These are phyloP conservation scores for Elaphurus davidianus DNA, from an alignment of 2,113 vertebrate species.

Conservation along the genomic window DNA sequence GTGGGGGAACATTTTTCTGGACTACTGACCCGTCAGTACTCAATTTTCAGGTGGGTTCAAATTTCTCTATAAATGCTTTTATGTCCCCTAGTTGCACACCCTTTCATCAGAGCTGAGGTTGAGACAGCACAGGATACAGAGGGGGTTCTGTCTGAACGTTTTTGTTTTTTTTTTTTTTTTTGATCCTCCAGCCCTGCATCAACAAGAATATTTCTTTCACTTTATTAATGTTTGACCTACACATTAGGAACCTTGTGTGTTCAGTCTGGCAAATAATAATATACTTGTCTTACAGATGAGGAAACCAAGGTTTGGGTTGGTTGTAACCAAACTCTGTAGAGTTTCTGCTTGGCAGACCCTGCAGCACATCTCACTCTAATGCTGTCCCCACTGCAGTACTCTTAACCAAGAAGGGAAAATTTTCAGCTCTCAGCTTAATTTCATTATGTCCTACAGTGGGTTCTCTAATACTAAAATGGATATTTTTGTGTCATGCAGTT, in stretches of 20 bases:
- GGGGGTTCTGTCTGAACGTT: background rate
- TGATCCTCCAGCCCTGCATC: background rate
- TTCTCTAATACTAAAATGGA: slow-evolving; percentile 21
- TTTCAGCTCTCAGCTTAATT: slow-evolving; percentile 19
- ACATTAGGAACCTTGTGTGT: background rate
- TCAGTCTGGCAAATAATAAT: background rate
- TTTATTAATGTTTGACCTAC: background rate
- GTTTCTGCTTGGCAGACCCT: background rate
- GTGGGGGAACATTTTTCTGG: background rate
- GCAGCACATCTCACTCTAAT: background rate
- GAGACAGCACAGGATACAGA: background rate
- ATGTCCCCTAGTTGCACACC: background rate
- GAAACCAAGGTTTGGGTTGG: slow-evolving; percentile 7
- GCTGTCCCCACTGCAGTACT: background rate
- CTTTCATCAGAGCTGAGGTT: background rate
- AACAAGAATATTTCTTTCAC: background rate
- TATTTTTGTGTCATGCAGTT: background rate
- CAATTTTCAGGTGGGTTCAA: background rate
- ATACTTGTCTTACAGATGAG: background rate
- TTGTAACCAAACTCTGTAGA: background rate
- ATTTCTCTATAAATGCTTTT: background rate
- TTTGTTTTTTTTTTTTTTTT: background rate
- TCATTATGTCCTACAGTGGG: background rate
- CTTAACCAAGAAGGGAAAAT: background rate
- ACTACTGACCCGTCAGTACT: background rate